Conservation (phyloP, 2,113 vertebrate genomes). For the Alexandromys fortis region DNA sequence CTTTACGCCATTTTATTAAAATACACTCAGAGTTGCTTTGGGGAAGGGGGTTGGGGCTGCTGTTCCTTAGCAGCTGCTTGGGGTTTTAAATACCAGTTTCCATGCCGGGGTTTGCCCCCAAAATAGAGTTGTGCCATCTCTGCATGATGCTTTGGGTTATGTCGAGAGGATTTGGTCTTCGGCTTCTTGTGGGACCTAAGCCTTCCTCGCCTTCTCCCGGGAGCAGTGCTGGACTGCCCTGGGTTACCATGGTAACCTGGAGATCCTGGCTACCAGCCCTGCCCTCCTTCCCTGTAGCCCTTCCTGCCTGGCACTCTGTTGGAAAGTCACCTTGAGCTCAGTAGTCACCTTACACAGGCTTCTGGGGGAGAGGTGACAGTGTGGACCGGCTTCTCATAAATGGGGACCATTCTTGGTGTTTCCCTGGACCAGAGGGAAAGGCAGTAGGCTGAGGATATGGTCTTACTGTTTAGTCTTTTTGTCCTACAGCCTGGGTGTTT, state of each 20-base stretch:
- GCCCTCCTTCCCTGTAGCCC: background rate
- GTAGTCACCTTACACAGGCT: rapidly evolving
- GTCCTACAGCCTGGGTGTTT: background rate
- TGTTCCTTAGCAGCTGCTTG: slow-evolving; percentile 1
- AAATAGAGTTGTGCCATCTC: background rate
- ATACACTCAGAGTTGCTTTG: background rate
- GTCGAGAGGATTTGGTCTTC: rapidly evolving
- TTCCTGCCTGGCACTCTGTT: background rate
- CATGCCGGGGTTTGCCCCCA: background rate
- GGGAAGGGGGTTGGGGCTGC: background rate
- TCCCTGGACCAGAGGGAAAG: rapidly evolving
- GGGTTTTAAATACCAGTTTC: background rate
- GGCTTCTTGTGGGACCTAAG: background rate
- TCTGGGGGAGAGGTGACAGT: rapidly evolving
- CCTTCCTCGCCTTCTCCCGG: background rate
- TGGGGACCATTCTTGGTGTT: too few species aligned
- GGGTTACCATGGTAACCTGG: slow-evolving; percentile 57
- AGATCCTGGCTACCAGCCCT: background rate
- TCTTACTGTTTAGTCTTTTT: background rate
- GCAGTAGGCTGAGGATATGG: background rate
- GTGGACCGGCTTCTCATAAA: rapidly evolving
- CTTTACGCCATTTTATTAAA: slow-evolving; percentile 26
- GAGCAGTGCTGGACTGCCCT: background rate
- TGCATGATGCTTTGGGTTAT: background rate
- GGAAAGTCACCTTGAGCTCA: background rate